These are phyloP conservation scores for Leucoraja ocellata DNA, from an alignment of 2,797 vertebrate species.

Conservation along the genomic window DNA sequence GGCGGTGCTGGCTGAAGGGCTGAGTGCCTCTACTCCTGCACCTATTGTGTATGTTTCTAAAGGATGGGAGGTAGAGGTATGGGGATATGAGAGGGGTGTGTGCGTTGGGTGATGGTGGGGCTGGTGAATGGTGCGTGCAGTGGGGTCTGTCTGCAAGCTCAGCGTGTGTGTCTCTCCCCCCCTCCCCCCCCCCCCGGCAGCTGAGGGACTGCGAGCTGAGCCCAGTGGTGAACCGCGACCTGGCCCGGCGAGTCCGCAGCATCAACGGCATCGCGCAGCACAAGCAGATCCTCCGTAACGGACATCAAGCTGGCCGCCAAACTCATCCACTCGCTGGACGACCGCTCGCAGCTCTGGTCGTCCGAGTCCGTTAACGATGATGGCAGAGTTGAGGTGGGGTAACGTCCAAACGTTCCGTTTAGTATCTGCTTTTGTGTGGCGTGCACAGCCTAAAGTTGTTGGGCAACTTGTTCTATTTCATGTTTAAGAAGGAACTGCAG, in stretches of 20 bases:
- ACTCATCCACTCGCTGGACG: conserved; percentile 79
- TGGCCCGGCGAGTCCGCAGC: conserved; percentile 76
- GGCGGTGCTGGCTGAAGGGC: too few species aligned
- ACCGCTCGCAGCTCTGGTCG: conserved; percentile 76
- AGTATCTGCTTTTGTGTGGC: too few species aligned
- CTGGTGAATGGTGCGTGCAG: too few species aligned
- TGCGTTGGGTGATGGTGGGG: not conserved
- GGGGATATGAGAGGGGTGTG: too few species aligned
- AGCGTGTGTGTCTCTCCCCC: not conserved
- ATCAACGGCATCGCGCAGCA: conserved; percentile 83
- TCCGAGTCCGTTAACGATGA: conserved; percentile 56
- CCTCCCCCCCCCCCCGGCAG: conserved; percentile 49
- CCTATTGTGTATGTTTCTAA: too few species aligned
- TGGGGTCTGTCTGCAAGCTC: too few species aligned
- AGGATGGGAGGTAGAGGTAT: too few species aligned
- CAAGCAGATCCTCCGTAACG: conserved; percentile 81
- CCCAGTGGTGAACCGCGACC: conserved; percentile 80
- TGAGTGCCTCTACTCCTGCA: too few species aligned
- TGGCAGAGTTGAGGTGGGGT: conserved; percentile 46
- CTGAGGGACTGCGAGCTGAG: conserved; percentile 84
- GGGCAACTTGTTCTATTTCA: too few species aligned
- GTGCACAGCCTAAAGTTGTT: too few species aligned
- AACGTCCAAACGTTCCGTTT: too few species aligned
- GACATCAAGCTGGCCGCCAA: conserved; percentile 87
- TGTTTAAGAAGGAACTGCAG: too few species aligned